Evolutionary conservation across 2,113 vertebrate species (phyloP).

Genomic region (Fregetta grallaria): DNA sequence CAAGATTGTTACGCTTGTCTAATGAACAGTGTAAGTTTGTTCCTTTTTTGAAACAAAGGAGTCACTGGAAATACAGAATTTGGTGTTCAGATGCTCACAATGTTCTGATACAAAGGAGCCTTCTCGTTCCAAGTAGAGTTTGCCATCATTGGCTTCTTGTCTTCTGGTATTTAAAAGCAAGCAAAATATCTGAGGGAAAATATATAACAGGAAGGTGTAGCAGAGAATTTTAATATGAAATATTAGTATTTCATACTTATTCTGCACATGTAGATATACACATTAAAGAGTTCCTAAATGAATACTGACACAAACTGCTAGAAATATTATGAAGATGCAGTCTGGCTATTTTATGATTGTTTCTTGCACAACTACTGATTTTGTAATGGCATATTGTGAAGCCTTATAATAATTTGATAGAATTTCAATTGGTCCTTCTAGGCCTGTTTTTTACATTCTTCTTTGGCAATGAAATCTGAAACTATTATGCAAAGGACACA

Average conservation of each 20-base stretch:
- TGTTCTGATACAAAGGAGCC: neutral
- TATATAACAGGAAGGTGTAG: neutral
- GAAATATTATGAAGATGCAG: neutral
- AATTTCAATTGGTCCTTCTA: neutral
- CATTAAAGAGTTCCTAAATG: constrained; percentile 1
- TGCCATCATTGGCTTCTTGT: neutral
- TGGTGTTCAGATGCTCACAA: neutral
- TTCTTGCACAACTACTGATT: constrained; percentile 7
- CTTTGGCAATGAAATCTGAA: neutral
- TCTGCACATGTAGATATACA: neutral
- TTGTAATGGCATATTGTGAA: neutral
- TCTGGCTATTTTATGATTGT: neutral
- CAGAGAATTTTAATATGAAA: neutral
- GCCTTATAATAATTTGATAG: neutral
- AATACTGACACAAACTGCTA: neutral
- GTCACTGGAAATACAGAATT: neutral
- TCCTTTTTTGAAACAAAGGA: neutral
- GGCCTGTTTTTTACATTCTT: neutral
- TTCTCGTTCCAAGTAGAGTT: neutral
- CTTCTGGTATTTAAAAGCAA: neutral
- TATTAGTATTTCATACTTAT: neutral
- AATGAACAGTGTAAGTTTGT: neutral
- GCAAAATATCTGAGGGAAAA: neutral
- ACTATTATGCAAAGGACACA: neutral
- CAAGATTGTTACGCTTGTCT: neutral